Evolutionary conservation across 1,140 invertebrate genomes (phyloP).

Genomic region (Apocrypta bakeri): DNA sequence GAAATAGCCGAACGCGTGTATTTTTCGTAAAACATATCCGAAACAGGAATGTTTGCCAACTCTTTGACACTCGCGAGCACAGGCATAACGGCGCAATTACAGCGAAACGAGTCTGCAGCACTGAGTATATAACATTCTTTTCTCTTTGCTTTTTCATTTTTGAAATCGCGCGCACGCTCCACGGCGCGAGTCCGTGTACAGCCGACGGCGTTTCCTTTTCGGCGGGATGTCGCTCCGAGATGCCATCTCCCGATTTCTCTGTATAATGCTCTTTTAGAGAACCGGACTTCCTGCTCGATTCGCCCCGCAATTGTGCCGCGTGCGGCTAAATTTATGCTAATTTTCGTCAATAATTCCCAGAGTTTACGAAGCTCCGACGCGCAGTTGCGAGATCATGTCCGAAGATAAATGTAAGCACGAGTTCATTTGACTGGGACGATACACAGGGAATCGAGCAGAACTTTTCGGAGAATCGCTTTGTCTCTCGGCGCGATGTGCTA

Average conservation of each 20-base stretch:
- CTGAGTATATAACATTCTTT: not conserved
- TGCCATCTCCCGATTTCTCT: not conserved
- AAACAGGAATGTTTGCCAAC: not conserved
- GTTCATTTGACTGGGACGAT: not conserved
- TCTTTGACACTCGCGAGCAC: conserved; percentile 18
- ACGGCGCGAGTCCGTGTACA: not conserved
- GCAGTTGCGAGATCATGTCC: not conserved
- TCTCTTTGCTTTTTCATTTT: conserved; percentile 9
- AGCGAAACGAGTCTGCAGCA: not conserved
- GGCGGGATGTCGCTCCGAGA: conserved; percentile 12
- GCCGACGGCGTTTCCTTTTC: conserved; percentile 11
- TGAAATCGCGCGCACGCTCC: not conserved
- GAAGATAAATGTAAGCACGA: not conserved
- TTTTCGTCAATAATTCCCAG: conserved; percentile 23
- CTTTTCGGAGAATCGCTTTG: not conserved
- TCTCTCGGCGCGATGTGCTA: no score
- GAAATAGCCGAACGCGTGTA: no score
- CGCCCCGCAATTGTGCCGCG: not conserved
- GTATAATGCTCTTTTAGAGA: not conserved
- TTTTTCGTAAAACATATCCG: not conserved
- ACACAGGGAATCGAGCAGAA: no score
- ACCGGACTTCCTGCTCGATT: conserved; percentile 22
- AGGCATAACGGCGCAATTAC: not conserved
- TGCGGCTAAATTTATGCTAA: conserved; percentile 12
- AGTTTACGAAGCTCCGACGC: not conserved